Evolutionary conservation across 1,140 invertebrate genomes (phyloP).

Genomic region (Lutraria rhynchaena): DNA sequence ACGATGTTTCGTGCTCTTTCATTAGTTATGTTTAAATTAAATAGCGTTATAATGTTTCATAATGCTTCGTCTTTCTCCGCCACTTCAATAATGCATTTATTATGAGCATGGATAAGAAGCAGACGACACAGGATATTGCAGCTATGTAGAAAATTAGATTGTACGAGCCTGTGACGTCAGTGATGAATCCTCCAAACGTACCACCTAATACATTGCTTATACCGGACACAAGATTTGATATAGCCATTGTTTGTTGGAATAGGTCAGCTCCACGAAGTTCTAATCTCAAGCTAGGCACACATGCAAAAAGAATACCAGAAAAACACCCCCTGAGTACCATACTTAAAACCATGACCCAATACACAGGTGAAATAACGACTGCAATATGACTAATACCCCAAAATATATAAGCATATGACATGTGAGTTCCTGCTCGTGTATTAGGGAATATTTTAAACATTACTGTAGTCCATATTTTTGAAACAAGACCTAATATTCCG

Average conservation of each 20-base stretch:
- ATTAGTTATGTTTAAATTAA: too few relatives aligned
- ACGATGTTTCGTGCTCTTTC: too few relatives aligned
- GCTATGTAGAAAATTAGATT: slow-evolving; percentile 44
- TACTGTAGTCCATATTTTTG: neutral
- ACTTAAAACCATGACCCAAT: slow-evolving; percentile 21
- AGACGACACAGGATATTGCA: neutral
- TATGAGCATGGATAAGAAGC: neutral
- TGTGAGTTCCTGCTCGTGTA: neutral
- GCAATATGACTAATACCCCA: slow-evolving; percentile 19
- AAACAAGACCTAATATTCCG: slow-evolving; percentile 32
- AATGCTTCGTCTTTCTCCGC: too few relatives aligned
- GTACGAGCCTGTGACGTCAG: slow-evolving; percentile 41
- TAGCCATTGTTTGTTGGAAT: slow-evolving; percentile 6
- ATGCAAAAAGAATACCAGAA: neutral
- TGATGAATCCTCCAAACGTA: slow-evolving; percentile 7
- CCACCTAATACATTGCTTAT: slow-evolving; percentile 1
- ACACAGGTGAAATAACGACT: neutral
- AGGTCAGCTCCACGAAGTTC: slow-evolving; percentile 3
- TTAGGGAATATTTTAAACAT: neutral
- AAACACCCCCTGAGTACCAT: slow-evolving; percentile 18
- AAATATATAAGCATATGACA: neutral
- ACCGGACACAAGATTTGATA: neutral
- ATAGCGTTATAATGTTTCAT: too few relatives aligned
- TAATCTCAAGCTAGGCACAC: slow-evolving; percentile 1
- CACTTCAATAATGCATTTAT: slow-evolving; percentile 18